Evolutionary conservation across 2,888 invertebrate species (phyloP).

Genomic region (Cepaea hortensis): DNA sequence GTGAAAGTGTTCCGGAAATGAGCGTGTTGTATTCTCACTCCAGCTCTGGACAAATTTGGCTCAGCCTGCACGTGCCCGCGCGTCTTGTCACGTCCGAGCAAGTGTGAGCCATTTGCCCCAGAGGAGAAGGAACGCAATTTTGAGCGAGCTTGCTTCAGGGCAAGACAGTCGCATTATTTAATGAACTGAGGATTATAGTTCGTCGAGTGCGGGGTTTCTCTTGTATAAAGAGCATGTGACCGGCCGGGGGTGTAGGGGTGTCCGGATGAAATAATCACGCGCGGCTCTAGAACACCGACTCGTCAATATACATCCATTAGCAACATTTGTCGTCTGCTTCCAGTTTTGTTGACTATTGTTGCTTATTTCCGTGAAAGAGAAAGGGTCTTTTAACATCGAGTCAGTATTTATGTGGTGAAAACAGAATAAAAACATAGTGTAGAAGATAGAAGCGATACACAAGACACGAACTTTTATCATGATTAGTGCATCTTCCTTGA

Average conservation of each 20-base stretch:
- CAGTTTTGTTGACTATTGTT: not conserved
- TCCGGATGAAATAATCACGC: not conserved
- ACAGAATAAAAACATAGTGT: too few species aligned
- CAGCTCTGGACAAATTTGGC: conserved; percentile 26
- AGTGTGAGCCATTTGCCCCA: conserved; percentile 34
- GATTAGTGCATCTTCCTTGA: too few species aligned
- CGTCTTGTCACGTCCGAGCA: conserved; percentile 28
- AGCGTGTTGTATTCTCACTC: conserved; percentile 23
- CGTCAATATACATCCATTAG: not conserved
- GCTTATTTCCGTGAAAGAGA: not conserved
- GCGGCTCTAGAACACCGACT: not conserved
- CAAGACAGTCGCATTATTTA: conserved; percentile 11
- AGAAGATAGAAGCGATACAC: too few species aligned
- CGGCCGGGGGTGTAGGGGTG: not conserved
- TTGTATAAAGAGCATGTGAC: not conserved
- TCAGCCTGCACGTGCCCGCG: conserved; percentile 27
- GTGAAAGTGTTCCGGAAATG: conserved; percentile 19
- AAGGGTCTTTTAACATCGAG: not conserved
- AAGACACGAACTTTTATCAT: too few species aligned
- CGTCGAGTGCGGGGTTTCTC: not conserved
- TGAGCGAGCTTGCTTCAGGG: not conserved
- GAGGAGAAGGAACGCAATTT: not conserved
- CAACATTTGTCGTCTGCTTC: not conserved
- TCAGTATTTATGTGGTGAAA: too few species aligned
- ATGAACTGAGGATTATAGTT: conserved; percentile 3